Evolutionary conservation across 64 coral and sea anemone genomes (phyloP).

Genomic region (Stichodactyla mertensii): DNA sequence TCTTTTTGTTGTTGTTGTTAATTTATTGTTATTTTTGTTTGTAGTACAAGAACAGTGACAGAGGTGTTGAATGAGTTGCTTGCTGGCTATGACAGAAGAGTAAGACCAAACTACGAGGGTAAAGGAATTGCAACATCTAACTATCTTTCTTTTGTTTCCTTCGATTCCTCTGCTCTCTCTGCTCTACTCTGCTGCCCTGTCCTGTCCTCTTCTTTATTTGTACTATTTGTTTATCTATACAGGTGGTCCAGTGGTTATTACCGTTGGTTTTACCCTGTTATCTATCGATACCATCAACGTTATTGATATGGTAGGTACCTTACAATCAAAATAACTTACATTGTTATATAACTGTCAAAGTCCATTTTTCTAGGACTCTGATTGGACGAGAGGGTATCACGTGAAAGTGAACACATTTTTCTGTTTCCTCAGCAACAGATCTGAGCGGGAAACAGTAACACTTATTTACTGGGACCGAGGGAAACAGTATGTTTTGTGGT

Average conservation of each 20-base stretch:
- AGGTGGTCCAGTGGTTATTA: neutral
- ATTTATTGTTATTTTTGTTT: neutral
- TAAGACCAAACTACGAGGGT: conserved; percentile 1
- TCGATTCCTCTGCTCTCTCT: no score
- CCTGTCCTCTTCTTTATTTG: neutral
- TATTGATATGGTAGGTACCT: conserved; percentile 36
- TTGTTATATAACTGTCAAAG: no score
- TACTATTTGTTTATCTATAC: neutral
- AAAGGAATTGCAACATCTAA: neutral
- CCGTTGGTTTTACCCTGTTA: conserved; percentile 26
- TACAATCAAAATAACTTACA: no score
- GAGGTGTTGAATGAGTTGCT: neutral
- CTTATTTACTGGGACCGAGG: no score
- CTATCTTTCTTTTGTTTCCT: no score
- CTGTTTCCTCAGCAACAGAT: no score
- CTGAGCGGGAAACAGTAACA: no score
- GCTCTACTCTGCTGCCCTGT: no score
- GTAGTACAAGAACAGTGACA: neutral
- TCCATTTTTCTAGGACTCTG: no score
- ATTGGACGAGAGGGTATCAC: no score
- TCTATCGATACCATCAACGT: conserved; percentile 40
- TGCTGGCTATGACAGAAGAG: neutral
- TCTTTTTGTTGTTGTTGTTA: neutral
- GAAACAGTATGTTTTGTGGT: no score
- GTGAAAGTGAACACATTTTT: no score